A percentile compares a stretch with the other conserved stretches of the same genome.
Conservation (phyloP, 2,888 invertebrate species). For the Allolobophora icterica region DNA sequence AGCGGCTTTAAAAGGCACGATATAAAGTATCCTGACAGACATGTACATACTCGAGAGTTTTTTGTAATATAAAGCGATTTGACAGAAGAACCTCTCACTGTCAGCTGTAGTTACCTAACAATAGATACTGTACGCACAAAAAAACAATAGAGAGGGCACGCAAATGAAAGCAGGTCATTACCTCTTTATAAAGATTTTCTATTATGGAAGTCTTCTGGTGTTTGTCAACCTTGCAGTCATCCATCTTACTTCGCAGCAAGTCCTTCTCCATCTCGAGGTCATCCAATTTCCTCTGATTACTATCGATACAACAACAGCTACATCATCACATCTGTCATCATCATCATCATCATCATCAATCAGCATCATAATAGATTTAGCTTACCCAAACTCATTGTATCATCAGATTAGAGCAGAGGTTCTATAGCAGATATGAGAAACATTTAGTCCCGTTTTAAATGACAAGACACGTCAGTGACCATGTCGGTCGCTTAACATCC, state of each 20-base stretch:
- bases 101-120: not conserved
- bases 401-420: not conserved
- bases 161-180: not conserved
- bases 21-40: not conserved
- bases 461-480: not conserved
- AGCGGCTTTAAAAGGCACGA: not conserved
- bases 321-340: not conserved
- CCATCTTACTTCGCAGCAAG: not conserved
- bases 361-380: not conserved
- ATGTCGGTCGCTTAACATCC: too few species aligned
- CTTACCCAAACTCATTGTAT: not conserved
- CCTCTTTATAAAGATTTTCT: conserved; percentile 12
- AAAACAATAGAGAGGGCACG: not conserved
- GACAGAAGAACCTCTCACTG: too few species aligned
- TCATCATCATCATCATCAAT: not conserved
- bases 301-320: not conserved
- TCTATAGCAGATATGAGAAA: not conserved
- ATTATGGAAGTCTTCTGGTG: not conserved
- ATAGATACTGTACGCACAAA: not conserved
- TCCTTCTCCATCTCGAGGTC: not conserved
- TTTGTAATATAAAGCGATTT: too few species aligned
- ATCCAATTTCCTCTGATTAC: not conserved
- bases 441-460: not conserved
- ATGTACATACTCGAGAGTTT: not conserved
- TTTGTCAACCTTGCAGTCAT: not conserved